Evolutionary conservation across 2,113 vertebrate species (phyloP), one percentile per base, ranked within the genome.

Genomic region (Notothenia rossii): DNA sequence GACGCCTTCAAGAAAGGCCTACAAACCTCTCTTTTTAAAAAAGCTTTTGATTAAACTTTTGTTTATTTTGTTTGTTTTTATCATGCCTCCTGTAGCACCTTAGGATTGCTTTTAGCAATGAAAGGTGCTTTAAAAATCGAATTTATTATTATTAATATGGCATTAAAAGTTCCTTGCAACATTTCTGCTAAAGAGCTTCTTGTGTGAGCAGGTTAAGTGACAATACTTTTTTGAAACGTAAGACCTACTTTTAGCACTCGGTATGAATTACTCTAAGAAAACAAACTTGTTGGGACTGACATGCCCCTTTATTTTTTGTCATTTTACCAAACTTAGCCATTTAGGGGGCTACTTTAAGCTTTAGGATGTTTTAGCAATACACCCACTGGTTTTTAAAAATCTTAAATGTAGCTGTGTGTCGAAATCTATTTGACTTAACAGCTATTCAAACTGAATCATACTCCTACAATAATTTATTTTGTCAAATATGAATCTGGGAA

Each of bases 401-500:
- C n/a, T 25, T 20, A 48, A 25, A 25, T 25, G 46, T 36, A 65
- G 18, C 18, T 62, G 36, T 74, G 36, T 75, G 50, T 60, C 40
- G 20, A 43, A 69, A 46, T 62, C 45, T 71, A 65, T 13, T 72
- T 81, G 76, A 83, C 72, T 81, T 59, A 22, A 36, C 36, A 55
- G 43, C n/a, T 78, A n/a, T 14, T 36, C 29, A 20, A 54, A n/a
- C n/a, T 54, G 22, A 18, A 63, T 33, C 9, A 36, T 71, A 58
- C 82, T 70, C 79, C 54, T 50, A 25, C 59, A 75, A 29, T 77
- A 67, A 81, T 68, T 25, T 7, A 50, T 76, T 61, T 64, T 55
- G 69, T 72, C 22, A 84, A 81, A 75, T 74, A 71, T 65, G 40
- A 78, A 75, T 20, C 29, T 68, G 40, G 17, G 18, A 53, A 43